Evolutionary conservation across 2,113 vertebrate genomes (phyloP), one percentile per base, ranked within the genome.

Genomic region (Ictidomys tridecemlineatus): DNA sequence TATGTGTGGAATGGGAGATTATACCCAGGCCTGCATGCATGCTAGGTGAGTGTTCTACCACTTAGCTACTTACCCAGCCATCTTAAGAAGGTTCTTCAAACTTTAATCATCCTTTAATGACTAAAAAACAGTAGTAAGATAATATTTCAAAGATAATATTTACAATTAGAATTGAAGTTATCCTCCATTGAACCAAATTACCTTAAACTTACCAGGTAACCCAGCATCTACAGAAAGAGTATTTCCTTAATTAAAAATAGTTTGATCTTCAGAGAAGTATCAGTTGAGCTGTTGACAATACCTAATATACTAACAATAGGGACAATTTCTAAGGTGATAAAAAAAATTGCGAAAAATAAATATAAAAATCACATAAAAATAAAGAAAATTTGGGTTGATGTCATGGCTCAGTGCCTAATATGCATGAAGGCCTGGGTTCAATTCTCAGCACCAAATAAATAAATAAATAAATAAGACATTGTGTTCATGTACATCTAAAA

Each of bases 171-270:
- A 67, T 85, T 94, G 37, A 77, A 85, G 89, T 18, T n/a, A 56
- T 6, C 1, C 20, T 63, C 58, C n/a, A 37, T 0, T 65, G 45
- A 95, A 88, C 58, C 70, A 53, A 58, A 88, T 73, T 91, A 86
- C 84, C 80, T 86, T 13, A 9, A 28, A 28, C 56, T 77, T 85
- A 93, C 10, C 24, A 86, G 24, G 20, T 87, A 91, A 73, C 18
- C 5, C 26, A 61, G 32, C 11, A 69, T 39, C 53, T 76, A 72
- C 1, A 12, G 5, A 30, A 79, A 74, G 24, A 56, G 3, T 63
- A 51, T 93, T 80, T 95, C 39, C n/a, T 85, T 82, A 76, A 74
- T 48, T 39, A 48, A 93, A 93, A 77, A 83, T 30, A 88, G 34
- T 45, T 69, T 8, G 16, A 30, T 32, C 42, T 73, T n/a, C 28